These are phyloP conservation scores for Osmerus mordax DNA, from an alignment of 2,113 vertebrate species.

Conservation along the genomic window DNA sequence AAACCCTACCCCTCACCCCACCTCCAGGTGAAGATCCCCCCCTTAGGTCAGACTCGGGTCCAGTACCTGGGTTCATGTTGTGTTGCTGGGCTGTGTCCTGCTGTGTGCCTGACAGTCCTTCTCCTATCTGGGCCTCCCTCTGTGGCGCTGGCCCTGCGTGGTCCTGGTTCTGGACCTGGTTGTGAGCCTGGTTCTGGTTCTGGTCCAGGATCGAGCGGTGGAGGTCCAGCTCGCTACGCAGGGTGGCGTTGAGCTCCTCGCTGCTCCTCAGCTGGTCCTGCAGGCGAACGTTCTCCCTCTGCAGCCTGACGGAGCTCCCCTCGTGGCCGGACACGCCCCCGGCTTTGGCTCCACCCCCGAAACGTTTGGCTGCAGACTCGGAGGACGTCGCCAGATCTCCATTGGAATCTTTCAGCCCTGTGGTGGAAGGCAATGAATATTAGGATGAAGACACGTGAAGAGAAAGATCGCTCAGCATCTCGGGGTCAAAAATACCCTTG, in stretches of 20 bases:
- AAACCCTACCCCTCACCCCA: slow-evolving; percentile 1
- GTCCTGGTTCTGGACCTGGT: not conserved
- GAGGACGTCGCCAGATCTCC: slow-evolving; percentile 15
- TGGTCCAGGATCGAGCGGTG: slow-evolving; percentile 69
- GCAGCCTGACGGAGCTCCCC: slow-evolving; percentile 47
- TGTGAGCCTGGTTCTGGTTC: slow-evolving; percentile 44
- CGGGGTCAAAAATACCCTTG: too few species aligned
- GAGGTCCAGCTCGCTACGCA: slow-evolving; percentile 72
- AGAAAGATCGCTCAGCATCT: not conserved
- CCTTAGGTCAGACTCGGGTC: not conserved
- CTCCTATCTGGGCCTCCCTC: not conserved
- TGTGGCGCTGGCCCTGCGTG: slow-evolving; percentile 14
- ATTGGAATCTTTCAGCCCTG: slow-evolving; percentile 46
- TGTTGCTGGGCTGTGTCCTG: not conserved
- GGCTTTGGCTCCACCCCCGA: slow-evolving; percentile 38
- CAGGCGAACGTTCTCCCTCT: slow-evolving; percentile 66
- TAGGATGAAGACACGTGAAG: not conserved
- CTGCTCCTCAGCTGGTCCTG: slow-evolving; percentile 70
- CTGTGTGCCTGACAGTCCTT: slow-evolving; percentile 13
- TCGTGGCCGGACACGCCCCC: slow-evolving; percentile 16
- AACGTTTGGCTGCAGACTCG: not conserved
- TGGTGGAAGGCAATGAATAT: not conserved
- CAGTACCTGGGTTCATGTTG: slow-evolving; percentile 59
- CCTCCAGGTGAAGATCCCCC: not conserved
- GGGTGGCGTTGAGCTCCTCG: slow-evolving; percentile 67